These are phyloP conservation scores for Heliocidaris erythrogramma DNA, from an alignment of 35 echinoderm and acorn worm genomes.

Conservation along the genomic window DNA sequence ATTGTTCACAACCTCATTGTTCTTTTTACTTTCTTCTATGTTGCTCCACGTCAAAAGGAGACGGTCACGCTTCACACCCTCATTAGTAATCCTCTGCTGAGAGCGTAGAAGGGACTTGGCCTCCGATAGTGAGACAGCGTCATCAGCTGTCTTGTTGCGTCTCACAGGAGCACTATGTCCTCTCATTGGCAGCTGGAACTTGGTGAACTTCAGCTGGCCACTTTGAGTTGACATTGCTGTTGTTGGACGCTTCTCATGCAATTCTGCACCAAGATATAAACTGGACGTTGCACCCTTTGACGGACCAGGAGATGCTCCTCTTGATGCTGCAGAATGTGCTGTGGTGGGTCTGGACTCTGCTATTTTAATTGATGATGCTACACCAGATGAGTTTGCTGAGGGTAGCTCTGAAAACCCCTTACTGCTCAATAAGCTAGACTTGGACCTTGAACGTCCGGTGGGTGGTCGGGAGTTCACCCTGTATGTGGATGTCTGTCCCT, in stretches of 20 bases:
- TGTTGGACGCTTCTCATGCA: constrained; percentile 43
- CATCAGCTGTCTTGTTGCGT: constrained; percentile 39
- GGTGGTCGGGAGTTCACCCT: not conserved
- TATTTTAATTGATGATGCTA: not conserved
- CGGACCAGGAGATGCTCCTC: not conserved
- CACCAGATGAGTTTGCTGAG: constrained; percentile 26
- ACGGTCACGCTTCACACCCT: constrained; percentile 63
- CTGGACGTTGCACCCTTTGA: not conserved
- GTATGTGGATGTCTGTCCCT: constrained; percentile 15
- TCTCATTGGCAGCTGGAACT: constrained; percentile 65
- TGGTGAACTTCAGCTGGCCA: constrained; percentile 16
- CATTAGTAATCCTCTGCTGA: constrained; percentile 57
- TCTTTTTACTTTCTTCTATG: constrained; percentile 77
- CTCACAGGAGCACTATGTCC: constrained; percentile 82
- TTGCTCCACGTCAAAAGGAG: constrained; percentile 70
- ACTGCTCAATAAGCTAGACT: not conserved
- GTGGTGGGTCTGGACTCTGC: constrained; percentile 52
- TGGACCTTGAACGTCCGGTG: not conserved
- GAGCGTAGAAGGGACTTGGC: constrained; percentile 75
- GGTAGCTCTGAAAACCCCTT: not conserved
- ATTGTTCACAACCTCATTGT: constrained; percentile 70
- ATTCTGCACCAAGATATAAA: not conserved
- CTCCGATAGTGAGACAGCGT: constrained; percentile 72
- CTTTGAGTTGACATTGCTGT: constrained; percentile 74
- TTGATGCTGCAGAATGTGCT: constrained; percentile 4